Percentiles rank a stretch among this genome's conserved stretches.
Evolutionary conservation across 2,797 vertebrate species (phyloP).

Genomic region (Holocentrus rufus): DNA sequence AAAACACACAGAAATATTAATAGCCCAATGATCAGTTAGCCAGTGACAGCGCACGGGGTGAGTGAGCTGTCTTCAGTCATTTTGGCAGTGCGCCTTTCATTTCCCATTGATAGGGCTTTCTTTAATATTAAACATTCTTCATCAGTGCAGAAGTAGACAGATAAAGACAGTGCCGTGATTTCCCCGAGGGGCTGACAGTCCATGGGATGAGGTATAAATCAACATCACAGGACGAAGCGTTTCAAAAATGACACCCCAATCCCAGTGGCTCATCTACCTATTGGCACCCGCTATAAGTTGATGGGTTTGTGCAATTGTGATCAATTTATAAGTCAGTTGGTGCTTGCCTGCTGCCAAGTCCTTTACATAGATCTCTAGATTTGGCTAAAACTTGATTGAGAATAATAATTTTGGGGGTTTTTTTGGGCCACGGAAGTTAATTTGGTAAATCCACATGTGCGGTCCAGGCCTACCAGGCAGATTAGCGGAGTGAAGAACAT

Average conservation of each 20-base stretch:
- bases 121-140: slow-evolving; percentile 5
- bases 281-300: slow-evolving; percentile 29
- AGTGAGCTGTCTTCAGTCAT: not conserved
- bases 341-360: not conserved
- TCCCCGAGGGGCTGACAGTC: slow-evolving; percentile 31
- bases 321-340: not conserved
- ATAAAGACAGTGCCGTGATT: slow-evolving; percentile 32
- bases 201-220: slow-evolving; percentile 29
- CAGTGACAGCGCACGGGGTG: not conserved
- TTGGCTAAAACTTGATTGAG: not conserved
- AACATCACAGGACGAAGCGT: slow-evolving; percentile 2
- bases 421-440: not conserved
- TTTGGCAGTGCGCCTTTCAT: not conserved
- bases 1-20: not conserved
- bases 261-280: slow-evolving; percentile 8
- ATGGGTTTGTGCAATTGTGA: slow-evolving; percentile 1
- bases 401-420: not conserved
- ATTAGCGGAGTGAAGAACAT: slow-evolving; percentile 88
- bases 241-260: slow-evolving; percentile 29
- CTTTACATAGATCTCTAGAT: slow-evolving; percentile 16
- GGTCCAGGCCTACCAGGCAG: slow-evolving; percentile 83
- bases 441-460: slow-evolving; percentile 20
- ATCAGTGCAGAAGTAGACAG: not conserved
- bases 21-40: not conserved
- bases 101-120: not conserved